A percentile compares a stretch with the other conserved stretches of the same genome.
Conservation (phyloP, 2,888 invertebrate genomes). For the Ceratothoa steindachneri region DNA sequence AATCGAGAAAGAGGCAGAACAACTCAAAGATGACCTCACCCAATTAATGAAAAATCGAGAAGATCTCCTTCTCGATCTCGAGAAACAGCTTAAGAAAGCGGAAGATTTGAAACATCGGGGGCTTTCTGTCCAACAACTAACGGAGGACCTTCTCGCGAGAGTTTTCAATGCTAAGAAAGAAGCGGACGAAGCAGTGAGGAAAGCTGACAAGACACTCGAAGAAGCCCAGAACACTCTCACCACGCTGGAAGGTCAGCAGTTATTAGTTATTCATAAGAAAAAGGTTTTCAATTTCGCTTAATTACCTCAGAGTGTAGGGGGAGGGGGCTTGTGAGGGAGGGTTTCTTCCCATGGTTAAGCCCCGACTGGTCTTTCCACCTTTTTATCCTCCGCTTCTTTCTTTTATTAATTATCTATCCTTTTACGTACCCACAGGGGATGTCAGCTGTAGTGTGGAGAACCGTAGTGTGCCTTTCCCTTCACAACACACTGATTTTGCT, state of each 20-base stretch:
- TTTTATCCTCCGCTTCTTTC: no score
- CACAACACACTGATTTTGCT: no score
- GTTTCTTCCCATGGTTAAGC: no score
- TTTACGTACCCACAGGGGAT: no score
- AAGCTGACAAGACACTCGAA: conserved; percentile 74
- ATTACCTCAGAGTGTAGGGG: no score
- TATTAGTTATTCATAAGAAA: no score
- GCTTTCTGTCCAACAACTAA: conserved; percentile 67
- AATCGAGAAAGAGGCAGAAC: conserved; percentile 52
- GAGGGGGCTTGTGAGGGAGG: no score
- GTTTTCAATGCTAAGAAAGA: conserved; percentile 59
- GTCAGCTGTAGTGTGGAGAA: no score
- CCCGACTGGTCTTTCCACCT: no score
- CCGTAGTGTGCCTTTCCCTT: no score
- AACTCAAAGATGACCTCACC: conserved; percentile 61
- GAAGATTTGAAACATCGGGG: conserved; percentile 58
- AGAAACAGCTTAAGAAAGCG: conserved; percentile 60
- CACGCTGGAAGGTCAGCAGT: conserved; percentile 64
- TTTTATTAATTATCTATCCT: no score
- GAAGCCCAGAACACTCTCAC: conserved; percentile 75
- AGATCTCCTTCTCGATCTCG: conserved; percentile 58
- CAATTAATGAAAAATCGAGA: conserved; percentile 63
- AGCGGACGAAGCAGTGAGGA: conserved; percentile 76
- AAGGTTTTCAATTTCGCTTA: no score
- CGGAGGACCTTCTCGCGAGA: conserved; percentile 73